Base-by-base conservation (phyloP, 2,113 vertebrate genomes). In the Rousettus leschenaultii region DNA sequence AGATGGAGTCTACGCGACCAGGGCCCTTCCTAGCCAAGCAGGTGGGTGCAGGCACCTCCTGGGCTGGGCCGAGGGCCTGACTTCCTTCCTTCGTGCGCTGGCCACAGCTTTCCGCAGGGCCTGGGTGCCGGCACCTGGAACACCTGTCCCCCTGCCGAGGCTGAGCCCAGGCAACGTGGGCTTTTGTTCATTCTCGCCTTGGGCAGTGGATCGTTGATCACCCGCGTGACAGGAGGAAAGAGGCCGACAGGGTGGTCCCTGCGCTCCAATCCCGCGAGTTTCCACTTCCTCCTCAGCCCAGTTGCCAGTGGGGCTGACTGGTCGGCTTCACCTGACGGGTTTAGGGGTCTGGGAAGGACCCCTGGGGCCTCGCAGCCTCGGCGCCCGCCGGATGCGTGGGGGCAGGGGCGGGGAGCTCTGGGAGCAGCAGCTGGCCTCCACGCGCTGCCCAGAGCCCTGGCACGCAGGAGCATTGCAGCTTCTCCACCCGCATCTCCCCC, bases 381-480 rank as follows among this genome's bases (percentile, higher is more conserved):
- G 22, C 0, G 18, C 19, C 85, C 35, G 51, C 70, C 1, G 1
- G 6, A 4, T 24, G 21, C 30, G 0, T 0, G 5, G 40, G 21
- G 40, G 11, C 0, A 0, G 33, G 24, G 18, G 3, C 7, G 45
- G 26, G 35, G 38, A 1, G 68, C 22, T 8, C 55, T 0, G 3
- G 28, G 73, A 22, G 11, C 66, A 33, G 12, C 0, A 0, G 5
- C 43, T 7, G 40, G 22, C 61, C 73, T 7, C 0, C 6, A 9
- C 82, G 35, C 57, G 24, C 63, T 68, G 33, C 0, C 5, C 48
- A 33, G 48, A 53, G 14, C 15, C 7, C 61, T 0, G 66, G 35
- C 33, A 6, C 35, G 0, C 0, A 6, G 7, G 28, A 2, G 35
- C 5, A 15, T 6, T 6, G 0, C 33, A 1, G n/a, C n/a, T 26